Percentiles rank a stretch among this genome's conserved stretches.
phyloP scores from a whole-genome alignment of 2,888 invertebrate genomes.

The Phania funesta region DNA sequence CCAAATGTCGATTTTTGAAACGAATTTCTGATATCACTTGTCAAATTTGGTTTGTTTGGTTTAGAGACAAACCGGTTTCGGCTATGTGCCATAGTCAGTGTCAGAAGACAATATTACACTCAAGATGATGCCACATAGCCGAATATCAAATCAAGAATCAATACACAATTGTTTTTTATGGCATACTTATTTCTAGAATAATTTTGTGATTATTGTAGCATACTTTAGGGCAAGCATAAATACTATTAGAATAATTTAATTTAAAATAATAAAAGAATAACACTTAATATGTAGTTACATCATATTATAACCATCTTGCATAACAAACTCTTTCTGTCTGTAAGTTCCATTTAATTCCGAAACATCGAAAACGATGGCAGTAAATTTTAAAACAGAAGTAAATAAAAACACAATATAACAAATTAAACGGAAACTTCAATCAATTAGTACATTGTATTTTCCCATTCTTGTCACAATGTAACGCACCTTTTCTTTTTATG shows the following conservation, averaged over 20 bases:
- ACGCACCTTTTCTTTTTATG: conserved; percentile 79
- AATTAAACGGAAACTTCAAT: neutral
- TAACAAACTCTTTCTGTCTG: conserved; percentile 77
- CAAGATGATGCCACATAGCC: too few relatives aligned
- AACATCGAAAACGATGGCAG: neutral
- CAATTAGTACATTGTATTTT: neutral
- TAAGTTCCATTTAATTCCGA: conserved; percentile 13
- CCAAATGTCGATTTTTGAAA: too few relatives aligned
- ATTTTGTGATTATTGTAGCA: neutral
- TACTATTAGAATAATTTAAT: neutral
- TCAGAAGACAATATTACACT: too few relatives aligned
- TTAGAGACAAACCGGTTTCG: too few relatives aligned
- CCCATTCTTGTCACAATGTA: neutral
- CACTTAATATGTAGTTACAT: conserved; percentile 72
- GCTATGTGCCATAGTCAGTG: too few relatives aligned
- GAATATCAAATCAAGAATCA: too few relatives aligned
- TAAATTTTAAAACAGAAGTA: neutral
- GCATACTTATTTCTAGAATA: neutral
- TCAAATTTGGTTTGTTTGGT: too few relatives aligned
- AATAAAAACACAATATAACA: neutral
- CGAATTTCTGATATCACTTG: too few relatives aligned
- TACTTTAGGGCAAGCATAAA: neutral
- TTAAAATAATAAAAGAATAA: neutral
- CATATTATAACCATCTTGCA: conserved; percentile 75
- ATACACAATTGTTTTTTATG: neutral